A percentile compares a stretch with the other conserved stretches of the same genome.
These are phyloP conservation scores for Parapsyche elsis DNA, from an alignment of 1,140 invertebrate genomes.

Conservation along the genomic window DNA sequence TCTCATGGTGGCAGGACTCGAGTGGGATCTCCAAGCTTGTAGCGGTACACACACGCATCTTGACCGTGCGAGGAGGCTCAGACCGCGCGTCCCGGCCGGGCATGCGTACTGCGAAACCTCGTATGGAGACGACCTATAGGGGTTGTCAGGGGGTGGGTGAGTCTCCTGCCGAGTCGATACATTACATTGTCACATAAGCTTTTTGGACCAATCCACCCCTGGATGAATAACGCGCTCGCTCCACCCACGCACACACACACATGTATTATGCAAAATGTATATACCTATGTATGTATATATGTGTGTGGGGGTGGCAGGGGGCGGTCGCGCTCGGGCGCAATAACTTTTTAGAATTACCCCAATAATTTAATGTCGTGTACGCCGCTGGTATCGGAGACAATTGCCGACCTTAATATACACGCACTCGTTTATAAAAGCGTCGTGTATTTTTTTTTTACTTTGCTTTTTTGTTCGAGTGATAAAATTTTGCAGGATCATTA, in stretches of 20 bases:
- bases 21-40: conserved; percentile 21
- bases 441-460: not conserved
- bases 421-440: conserved; percentile 1
- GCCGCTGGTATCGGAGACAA: conserved; percentile 25
- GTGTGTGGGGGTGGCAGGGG: not conserved
- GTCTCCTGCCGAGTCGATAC: conserved; percentile 22
- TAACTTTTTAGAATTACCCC: conserved; percentile 30
- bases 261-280: no score
- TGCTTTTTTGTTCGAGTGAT: not conserved
- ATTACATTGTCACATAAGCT: conserved; percentile 33
- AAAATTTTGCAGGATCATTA: no score
- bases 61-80: conserved; percentile 44
- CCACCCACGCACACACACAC: conserved; percentile 1
- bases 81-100: conserved; percentile 39
- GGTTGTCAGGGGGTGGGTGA: not conserved
- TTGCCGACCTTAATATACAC: conserved; percentile 11
- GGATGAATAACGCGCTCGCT: conserved; percentile 19
- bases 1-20: not conserved
- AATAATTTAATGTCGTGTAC: conserved; percentile 31
- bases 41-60: conserved; percentile 44
- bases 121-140: not conserved
- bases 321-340: conserved; percentile 21
- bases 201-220: conserved; percentile 31
- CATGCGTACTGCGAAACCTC: conserved; percentile 42
- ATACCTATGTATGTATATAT: not conserved